These are phyloP conservation scores for Eleutherodactylus coqui DNA, from an alignment of 2,797 vertebrate genomes.

Conservation along the genomic window DNA sequence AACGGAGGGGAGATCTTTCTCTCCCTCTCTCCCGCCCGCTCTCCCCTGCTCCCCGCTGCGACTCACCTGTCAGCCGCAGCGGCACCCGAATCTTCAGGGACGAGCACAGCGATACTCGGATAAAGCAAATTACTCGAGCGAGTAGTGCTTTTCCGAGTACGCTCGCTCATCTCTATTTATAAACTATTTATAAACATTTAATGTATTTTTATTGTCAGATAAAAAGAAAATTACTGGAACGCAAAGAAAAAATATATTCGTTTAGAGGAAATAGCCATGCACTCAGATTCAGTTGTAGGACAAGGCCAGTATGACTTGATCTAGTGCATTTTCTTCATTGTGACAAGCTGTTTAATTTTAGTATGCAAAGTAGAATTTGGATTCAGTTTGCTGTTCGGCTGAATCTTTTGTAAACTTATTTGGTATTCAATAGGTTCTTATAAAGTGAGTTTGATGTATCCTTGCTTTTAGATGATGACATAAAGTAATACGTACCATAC, in stretches of 20 bases:
- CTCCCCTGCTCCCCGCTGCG: no score
- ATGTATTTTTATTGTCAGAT: not conserved
- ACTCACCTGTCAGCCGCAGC: no score
- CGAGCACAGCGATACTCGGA: no score
- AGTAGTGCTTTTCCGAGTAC: no score
- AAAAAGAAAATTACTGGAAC: not conserved
- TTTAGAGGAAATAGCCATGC: not conserved
- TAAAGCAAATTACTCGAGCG: no score
- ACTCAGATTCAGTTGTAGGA: not conserved
- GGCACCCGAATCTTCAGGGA: no score
- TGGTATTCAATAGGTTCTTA: slow-evolving; percentile 21
- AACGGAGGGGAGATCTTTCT: no score
- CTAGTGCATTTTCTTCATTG: not conserved
- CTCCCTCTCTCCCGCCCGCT: no score
- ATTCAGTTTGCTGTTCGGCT: not conserved
- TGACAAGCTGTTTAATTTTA: slow-evolving; percentile 9
- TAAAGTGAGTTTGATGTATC: slow-evolving; percentile 23
- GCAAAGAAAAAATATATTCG: not conserved
- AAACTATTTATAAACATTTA: not conserved
- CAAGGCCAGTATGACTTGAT: not conserved
- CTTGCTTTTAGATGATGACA: slow-evolving; percentile 14
- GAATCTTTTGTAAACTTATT: slow-evolving; percentile 20
- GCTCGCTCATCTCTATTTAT: no score
- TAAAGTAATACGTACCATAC: slow-evolving; percentile 2
- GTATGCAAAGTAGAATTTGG: slow-evolving; percentile 16